Evolutionary conservation across 2,113 vertebrate species (phyloP).

Genomic region (Pedionomus torquatus): DNA sequence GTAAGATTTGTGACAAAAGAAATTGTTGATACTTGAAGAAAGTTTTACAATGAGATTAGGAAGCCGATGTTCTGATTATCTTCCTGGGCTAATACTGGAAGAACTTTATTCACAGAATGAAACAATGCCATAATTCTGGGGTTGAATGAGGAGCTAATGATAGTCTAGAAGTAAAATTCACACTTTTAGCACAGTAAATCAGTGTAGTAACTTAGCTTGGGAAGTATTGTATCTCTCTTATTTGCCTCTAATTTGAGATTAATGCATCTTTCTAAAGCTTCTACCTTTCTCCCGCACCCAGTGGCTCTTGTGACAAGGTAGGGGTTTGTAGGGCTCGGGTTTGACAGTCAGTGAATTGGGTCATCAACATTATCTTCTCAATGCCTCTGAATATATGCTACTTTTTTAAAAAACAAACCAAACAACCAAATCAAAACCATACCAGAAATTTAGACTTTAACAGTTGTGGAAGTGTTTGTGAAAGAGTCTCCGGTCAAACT

Average conservation of each 20-base stretch:
- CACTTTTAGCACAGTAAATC: not conserved
- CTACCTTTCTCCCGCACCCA: not conserved
- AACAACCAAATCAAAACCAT: not conserved
- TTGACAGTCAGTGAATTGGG: not conserved
- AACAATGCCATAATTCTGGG: not conserved
- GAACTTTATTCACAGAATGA: not conserved
- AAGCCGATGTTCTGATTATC: not conserved
- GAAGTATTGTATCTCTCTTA: not conserved
- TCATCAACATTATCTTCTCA: not conserved
- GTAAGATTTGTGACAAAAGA: not conserved
- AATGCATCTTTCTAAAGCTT: not conserved
- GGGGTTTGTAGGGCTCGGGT: not conserved
- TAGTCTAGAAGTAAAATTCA: not conserved
- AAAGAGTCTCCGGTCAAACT: not conserved
- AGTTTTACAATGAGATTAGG: not conserved
- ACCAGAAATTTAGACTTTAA: not conserved
- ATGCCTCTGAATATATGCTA: not conserved
- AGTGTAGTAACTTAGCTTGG: not conserved
- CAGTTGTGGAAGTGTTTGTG: not conserved
- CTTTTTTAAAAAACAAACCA: not conserved
- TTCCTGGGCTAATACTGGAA: not conserved
- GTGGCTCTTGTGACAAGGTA: not conserved
- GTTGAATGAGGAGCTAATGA: not conserved
- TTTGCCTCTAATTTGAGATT: not conserved
- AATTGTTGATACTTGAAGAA: not conserved